Conservation (phyloP, 2,113 vertebrate species). For the Charina bottae region DNA sequence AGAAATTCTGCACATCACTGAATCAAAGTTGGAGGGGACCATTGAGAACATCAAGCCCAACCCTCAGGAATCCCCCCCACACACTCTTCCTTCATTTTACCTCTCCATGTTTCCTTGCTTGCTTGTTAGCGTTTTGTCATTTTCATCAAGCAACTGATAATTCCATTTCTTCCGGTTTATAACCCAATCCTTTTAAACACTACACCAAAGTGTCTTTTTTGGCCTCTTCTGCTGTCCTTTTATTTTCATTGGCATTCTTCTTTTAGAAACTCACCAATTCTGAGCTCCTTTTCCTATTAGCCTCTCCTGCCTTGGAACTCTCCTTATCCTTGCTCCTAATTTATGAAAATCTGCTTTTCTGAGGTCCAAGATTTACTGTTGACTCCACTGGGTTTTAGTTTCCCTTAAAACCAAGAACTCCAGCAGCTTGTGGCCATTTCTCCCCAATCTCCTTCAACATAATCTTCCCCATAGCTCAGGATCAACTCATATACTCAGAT, state of each 20-base stretch:
- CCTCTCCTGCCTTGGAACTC: not conserved
- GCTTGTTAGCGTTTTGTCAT: not conserved
- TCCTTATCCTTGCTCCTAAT: not conserved
- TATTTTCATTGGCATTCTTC: not conserved
- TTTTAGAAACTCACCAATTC: not conserved
- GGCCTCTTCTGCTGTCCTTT: not conserved
- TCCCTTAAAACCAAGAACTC: not conserved
- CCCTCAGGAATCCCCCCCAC: not conserved
- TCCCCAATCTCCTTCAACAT: not conserved
- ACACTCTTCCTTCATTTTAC: not conserved
- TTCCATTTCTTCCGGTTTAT: not conserved
- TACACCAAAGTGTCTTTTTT: not conserved
- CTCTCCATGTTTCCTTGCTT: not conserved
- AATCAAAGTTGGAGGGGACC: not conserved
- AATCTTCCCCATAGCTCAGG: not conserved
- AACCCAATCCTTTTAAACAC: not conserved
- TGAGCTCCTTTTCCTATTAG: not conserved
- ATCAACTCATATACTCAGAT: not conserved
- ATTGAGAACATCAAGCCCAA: not conserved
- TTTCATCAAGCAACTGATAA: not conserved
- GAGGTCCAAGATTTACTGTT: not conserved
- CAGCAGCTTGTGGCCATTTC: not conserved
- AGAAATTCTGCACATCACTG: not conserved
- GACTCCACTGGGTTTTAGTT: not conserved
- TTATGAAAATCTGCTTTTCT: not conserved